phyloP scores from a whole-genome alignment of 2,113 vertebrate species.

The Panurus biarmicus region DNA sequence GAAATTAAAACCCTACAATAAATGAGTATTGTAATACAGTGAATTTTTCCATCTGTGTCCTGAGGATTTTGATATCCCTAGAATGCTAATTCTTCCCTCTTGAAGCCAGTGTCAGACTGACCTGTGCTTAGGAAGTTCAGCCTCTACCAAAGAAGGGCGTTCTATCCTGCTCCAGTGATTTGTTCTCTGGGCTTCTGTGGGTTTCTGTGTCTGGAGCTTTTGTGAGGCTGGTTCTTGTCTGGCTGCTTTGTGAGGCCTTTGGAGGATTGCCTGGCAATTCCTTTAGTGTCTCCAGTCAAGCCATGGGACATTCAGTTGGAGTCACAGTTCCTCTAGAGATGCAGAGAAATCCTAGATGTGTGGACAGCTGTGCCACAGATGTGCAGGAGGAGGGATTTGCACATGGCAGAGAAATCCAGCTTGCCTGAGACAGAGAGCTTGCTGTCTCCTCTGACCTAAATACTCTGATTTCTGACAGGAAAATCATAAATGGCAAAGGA shows the following conservation, averaged over 20 bases:
- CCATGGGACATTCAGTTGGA: background rate
- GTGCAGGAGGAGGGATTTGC: background rate
- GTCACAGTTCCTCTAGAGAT: background rate
- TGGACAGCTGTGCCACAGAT: background rate
- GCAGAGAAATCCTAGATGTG: background rate
- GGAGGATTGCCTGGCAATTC: background rate
- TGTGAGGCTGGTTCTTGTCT: background rate
- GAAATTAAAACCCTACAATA: background rate
- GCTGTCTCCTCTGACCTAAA: background rate
- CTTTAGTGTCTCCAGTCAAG: background rate
- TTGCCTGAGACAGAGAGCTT: background rate
- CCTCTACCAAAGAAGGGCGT: background rate
- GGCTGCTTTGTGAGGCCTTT: background rate
- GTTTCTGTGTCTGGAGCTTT: background rate
- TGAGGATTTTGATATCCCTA: background rate
- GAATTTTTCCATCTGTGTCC: background rate
- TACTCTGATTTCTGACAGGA: background rate
- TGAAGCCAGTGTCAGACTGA: background rate
- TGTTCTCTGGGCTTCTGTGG: background rate
- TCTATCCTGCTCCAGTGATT: background rate
- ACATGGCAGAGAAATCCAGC: background rate
- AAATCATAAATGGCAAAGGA: background rate
- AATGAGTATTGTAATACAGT: background rate
- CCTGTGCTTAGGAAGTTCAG: background rate
- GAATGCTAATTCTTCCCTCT: background rate